Conservation (phyloP, 2,113 vertebrate genomes). For the Polypterus senegalus region DNA sequence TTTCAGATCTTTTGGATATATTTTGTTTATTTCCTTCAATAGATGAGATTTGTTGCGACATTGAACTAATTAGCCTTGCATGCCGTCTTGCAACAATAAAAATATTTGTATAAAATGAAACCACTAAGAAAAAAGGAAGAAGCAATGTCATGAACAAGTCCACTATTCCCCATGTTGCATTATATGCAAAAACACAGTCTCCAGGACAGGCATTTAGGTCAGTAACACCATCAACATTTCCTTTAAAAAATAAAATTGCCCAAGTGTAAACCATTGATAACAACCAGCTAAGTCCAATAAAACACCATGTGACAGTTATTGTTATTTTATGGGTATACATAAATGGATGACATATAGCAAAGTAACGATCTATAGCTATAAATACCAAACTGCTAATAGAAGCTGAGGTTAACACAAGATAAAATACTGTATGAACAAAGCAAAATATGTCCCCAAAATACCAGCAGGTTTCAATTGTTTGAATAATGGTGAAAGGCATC, state of each 20-base stretch:
- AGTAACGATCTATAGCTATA: slow-evolving; percentile 6
- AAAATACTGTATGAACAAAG: not conserved
- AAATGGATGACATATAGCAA: slow-evolving; percentile 7
- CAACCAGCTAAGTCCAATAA: not conserved
- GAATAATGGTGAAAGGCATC: slow-evolving; percentile 3
- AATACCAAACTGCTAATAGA: slow-evolving; percentile 1
- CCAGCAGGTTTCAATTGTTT: slow-evolving; percentile 7
- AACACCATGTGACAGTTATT: not conserved
- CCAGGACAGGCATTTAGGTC: not conserved
- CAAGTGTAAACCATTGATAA: not conserved
- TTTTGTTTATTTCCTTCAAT: not conserved
- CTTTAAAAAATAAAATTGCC: not conserved
- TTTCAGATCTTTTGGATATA: not conserved
- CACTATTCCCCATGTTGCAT: slow-evolving; percentile 1
- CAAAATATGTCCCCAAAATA: slow-evolving; percentile 10
- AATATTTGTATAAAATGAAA: slow-evolving; percentile 5
- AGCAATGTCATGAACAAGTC: slow-evolving; percentile 2
- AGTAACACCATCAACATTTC: not conserved
- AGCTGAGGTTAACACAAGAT: slow-evolving; percentile 1
- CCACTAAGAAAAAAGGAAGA: slow-evolving; percentile 1
- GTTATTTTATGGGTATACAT: slow-evolving; percentile 5
- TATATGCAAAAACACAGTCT: slow-evolving; percentile 1
- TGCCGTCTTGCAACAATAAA: slow-evolving; percentile 4
- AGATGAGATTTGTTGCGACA: not conserved
- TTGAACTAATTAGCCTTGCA: not conserved